Percentiles rank a stretch among this genome's conserved stretches.
Evolutionary conservation across 2,888 invertebrate genomes (phyloP).

Genomic region (Drosophila conformis): DNA sequence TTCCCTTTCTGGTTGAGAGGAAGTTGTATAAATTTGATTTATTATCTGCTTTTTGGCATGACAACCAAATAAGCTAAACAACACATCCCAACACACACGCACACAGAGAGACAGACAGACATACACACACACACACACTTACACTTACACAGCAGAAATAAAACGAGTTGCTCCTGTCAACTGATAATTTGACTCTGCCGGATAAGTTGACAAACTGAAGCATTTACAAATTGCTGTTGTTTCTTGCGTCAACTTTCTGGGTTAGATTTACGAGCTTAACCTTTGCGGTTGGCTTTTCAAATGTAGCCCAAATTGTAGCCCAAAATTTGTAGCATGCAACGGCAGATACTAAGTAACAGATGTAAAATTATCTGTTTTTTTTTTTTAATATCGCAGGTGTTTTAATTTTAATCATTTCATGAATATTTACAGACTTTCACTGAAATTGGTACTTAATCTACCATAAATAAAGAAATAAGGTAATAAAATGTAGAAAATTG

Average conservation of each 20-base stretch:
- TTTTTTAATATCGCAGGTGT: neutral
- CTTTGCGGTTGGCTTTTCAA: conserved; percentile 11
- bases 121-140: conserved; percentile 11
- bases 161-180: conserved; percentile 56
- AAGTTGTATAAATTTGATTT: conserved; percentile 63
- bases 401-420: neutral
- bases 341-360: neutral
- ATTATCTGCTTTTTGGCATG: conserved; percentile 54
- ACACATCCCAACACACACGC: conserved; percentile 1
- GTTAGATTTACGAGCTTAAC: conserved; percentile 38
- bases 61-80: conserved; percentile 45
- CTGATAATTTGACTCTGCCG: conserved; percentile 61
- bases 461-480: neutral
- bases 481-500: neutral
- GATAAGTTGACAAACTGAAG: conserved; percentile 39
- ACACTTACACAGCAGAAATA: conserved; percentile 17
- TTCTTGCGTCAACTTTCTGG: conserved; percentile 25
- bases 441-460: neutral
- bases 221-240: conserved; percentile 45
- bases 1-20: conserved; percentile 17
- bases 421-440: neutral
- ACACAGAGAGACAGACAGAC: neutral
- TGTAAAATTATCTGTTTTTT: neutral
- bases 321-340: neutral
- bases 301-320: neutral